A percentile compares a stretch with the other conserved stretches of the same genome.
phyloP scores from a whole-genome alignment of 2,888 invertebrate species.

The Thymelicus sylvestris region DNA sequence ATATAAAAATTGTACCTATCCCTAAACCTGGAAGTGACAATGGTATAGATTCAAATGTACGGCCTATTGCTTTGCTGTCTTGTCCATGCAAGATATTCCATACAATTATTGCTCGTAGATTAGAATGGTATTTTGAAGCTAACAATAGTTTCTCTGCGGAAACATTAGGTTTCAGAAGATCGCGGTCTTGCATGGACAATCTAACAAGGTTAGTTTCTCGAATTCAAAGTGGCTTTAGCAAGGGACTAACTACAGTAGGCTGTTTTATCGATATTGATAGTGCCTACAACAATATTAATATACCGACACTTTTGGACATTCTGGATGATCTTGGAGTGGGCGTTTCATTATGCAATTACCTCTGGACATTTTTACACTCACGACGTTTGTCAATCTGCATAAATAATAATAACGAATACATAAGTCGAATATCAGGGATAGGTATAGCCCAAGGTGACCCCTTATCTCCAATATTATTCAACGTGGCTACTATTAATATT shows the following conservation, averaged over 20 bases:
- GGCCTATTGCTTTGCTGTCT: too few species aligned
- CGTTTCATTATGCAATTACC: constrained; percentile 30
- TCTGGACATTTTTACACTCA: constrained; percentile 23
- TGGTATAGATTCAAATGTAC: too few species aligned
- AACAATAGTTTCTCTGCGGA: constrained; percentile 30
- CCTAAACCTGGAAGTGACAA: too few species aligned
- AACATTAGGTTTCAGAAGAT: constrained; percentile 39
- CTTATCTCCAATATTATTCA: constrained; percentile 35
- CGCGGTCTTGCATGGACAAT: constrained; percentile 36
- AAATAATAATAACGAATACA: neutral
- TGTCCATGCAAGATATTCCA: constrained; percentile 37
- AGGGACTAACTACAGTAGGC: constrained; percentile 21
- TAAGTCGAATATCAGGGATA: constrained; percentile 11
- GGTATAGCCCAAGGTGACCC: constrained; percentile 35
- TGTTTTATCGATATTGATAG: constrained; percentile 41
- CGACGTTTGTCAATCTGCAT: constrained; percentile 17
- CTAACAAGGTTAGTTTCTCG: constrained; percentile 28
- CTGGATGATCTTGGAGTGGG: constrained; percentile 36
- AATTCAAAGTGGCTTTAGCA: constrained; percentile 37
- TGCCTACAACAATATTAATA: constrained; percentile 40
- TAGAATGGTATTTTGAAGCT: constrained; percentile 40
- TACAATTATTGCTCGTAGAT: constrained; percentile 30
- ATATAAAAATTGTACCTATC: too few species aligned
- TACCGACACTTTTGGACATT: constrained; percentile 18
- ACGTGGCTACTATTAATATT: constrained; percentile 23